Evolutionary conservation across 2,113 vertebrate genomes (phyloP).

Genomic region (Ancistrus triradiatus): DNA sequence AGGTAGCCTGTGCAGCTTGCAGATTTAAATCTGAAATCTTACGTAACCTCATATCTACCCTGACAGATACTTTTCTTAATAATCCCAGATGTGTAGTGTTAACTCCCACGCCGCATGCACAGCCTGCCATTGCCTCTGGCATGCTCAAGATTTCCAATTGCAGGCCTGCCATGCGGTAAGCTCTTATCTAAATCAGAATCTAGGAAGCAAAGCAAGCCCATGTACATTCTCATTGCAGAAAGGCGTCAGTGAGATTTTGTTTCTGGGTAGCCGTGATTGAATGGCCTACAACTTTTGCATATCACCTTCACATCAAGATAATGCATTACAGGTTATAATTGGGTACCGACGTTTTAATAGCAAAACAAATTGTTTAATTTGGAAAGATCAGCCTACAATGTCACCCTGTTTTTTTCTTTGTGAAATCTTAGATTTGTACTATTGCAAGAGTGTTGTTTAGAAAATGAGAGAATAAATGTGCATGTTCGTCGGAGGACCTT

Average conservation of each 20-base stretch:
- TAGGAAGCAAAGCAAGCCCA: slow-evolving; percentile 4
- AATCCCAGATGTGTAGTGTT: slow-evolving; percentile 25
- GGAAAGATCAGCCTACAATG: slow-evolving; percentile 5
- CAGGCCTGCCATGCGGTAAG: slow-evolving; percentile 2
- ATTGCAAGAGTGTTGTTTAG: neutral
- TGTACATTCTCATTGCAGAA: slow-evolving; percentile 6
- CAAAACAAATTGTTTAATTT: slow-evolving; percentile 16
- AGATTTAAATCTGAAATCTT: slow-evolving; percentile 36
- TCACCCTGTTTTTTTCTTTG: neutral
- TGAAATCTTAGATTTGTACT: slow-evolving; percentile 15
- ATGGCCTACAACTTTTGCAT: slow-evolving; percentile 17
- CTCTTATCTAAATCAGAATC: slow-evolving; percentile 36
- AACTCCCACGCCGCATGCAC: slow-evolving; percentile 26
- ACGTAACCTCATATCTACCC: slow-evolving; percentile 14
- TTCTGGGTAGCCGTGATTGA: slow-evolving; percentile 26
- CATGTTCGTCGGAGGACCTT: slow-evolving; percentile 3
- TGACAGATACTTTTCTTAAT: slow-evolving; percentile 28
- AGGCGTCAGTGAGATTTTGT: slow-evolving; percentile 18
- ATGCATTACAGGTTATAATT: slow-evolving; percentile 26
- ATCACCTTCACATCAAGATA: slow-evolving; percentile 30
- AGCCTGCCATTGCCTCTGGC: slow-evolving; percentile 11
- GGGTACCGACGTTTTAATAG: slow-evolving; percentile 15
- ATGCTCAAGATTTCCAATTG: slow-evolving; percentile 10
- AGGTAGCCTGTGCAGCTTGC: slow-evolving; percentile 16
- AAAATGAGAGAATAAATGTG: slow-evolving; percentile 7